Conservation (phyloP, 2,888 invertebrate genomes). For the Phasia obesa region DNA sequence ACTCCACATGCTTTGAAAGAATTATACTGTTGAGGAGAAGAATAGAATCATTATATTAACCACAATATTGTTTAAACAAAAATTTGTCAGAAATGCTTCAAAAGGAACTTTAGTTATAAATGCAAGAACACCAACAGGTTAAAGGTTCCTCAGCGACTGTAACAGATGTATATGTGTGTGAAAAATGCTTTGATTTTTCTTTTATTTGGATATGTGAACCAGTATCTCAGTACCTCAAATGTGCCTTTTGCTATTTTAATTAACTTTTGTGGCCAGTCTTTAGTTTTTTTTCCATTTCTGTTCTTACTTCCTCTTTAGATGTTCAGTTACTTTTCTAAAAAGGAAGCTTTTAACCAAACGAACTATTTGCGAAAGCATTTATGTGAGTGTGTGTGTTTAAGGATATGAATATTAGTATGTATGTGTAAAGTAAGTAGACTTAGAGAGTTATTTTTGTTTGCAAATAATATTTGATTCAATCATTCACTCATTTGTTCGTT, state of each 20-base stretch:
- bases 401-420: neutral
- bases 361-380: neutral
- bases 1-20: neutral
- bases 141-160: no score
- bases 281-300: conserved; percentile 20
- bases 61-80: conserved; percentile 39
- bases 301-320: neutral
- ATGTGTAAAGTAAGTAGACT: conserved; percentile 2
- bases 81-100: conserved; percentile 19
- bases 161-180: no score
- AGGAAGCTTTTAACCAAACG: neutral
- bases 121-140: neutral
- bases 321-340: conserved; percentile 10
- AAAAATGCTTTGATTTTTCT: neutral
- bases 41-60: conserved; percentile 24
- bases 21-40: neutral
- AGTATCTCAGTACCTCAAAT: conserved; percentile 36
- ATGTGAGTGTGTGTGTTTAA: neutral
- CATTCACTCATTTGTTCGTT: neutral
- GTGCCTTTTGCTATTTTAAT: conserved; percentile 65
- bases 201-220: neutral
- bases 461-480: conserved; percentile 41
- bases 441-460: conserved; percentile 38
- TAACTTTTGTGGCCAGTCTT: conserved; percentile 62
- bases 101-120: conserved; percentile 5